Conservation (phyloP, 2,888 invertebrate species). For the Sinodicranocentrus sp. region DNA sequence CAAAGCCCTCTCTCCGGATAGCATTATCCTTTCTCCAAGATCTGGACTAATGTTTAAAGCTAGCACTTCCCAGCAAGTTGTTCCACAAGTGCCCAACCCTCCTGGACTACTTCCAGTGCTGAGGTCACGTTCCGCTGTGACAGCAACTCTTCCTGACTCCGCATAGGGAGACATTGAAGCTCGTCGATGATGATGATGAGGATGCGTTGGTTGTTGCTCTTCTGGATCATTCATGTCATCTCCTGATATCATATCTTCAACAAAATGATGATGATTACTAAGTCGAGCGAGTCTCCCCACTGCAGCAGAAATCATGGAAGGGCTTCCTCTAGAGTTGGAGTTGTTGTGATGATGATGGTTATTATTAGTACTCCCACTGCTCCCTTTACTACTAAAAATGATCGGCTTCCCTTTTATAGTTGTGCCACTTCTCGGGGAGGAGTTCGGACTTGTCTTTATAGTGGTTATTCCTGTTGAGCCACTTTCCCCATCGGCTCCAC, state of each 20-base stretch:
- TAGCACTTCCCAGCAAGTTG: conserved; percentile 84
- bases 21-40: conserved; percentile 88
- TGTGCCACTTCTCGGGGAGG: conserved; percentile 32
- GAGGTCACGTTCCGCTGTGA: conserved; percentile 40
- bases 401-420: conserved; percentile 15
- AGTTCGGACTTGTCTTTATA: conserved; percentile 51
- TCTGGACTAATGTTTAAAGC: conserved; percentile 90
- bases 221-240: conserved; percentile 62
- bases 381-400: conserved; percentile 17
- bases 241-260: conserved; percentile 64
- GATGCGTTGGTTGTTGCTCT: conserved; percentile 39
- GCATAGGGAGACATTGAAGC: conserved; percentile 36
- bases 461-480: conserved; percentile 9
- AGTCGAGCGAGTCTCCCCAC: conserved; percentile 68
- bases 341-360: conserved; percentile 67
- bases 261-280: conserved; percentile 68
- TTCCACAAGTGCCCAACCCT: conserved; percentile 27
- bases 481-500: conserved; percentile 77
- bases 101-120: conserved; percentile 35
- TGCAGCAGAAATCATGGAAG: conserved; percentile 41
- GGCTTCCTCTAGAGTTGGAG: conserved; percentile 49
- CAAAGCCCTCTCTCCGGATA: conserved; percentile 88
- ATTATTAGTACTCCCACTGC: conserved; percentile 62
- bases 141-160: conserved; percentile 23
- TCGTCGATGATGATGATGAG: conserved; percentile 39